Percentiles rank a stretch among this genome's conserved stretches.
Evolutionary conservation across 2,797 vertebrate species (phyloP).

Genomic region (Mormyrops boulengeri): DNA sequence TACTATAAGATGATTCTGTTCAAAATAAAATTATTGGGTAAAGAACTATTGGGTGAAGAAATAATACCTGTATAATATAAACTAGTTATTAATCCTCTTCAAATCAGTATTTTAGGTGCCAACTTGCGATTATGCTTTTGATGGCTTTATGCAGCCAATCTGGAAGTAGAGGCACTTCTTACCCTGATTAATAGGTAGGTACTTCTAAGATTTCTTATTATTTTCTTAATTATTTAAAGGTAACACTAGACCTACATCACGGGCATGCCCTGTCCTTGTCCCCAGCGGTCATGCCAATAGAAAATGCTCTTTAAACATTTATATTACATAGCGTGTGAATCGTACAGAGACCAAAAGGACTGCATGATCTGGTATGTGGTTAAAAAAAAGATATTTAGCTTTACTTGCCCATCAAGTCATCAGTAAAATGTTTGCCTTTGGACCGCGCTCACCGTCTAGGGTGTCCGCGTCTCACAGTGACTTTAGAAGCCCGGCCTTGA

Average conservation of each 20-base stretch:
- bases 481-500: neutral
- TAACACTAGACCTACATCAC: neutral
- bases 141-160: neutral
- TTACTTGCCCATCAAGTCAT: neutral
- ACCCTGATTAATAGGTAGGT: neutral
- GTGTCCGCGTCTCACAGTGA: neutral
- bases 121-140: neutral
- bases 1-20: neutral
- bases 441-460: neutral
- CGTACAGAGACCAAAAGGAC: neutral
- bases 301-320: neutral
- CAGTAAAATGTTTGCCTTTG: neutral
- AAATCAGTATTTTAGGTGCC: neutral
- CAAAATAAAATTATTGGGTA: neutral
- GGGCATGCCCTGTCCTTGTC: neutral
- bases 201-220: neutral
- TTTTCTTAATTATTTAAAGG: slow-evolving; percentile 2
- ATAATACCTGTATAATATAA: neutral
- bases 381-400: neutral
- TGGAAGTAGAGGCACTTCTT: neutral
- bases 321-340: neutral
- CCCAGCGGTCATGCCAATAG: neutral
- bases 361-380: neutral
- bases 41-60: neutral
- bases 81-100: neutral